phyloP scores from a whole-genome alignment of 2,797 vertebrate species.

The Tiaroga cobitis region DNA sequence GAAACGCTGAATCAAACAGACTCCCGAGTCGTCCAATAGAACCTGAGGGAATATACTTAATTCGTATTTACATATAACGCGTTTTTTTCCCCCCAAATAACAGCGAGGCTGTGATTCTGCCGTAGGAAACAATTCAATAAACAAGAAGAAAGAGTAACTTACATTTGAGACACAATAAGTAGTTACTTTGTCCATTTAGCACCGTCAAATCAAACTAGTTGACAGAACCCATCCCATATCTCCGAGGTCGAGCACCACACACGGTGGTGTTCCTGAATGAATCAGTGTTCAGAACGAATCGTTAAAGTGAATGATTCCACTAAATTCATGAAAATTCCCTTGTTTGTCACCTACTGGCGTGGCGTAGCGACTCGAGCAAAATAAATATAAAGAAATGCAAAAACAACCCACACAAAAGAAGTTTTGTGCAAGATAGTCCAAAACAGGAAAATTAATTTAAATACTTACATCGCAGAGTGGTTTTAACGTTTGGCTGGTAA shows the following conservation, averaged over 20 bases:
- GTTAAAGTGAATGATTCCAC: neutral
- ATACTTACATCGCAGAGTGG: neutral
- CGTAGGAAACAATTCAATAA: neutral
- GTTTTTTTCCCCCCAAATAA: neutral
- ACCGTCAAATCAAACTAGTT: no score
- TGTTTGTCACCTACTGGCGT: neutral
- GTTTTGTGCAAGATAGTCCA: neutral
- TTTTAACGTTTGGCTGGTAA: neutral
- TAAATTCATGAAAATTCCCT: neutral
- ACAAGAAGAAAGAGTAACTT: neutral
- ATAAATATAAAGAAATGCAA: neutral
- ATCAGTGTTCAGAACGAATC: neutral
- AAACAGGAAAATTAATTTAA: neutral
- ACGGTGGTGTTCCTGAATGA: neutral
- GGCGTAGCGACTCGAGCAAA: neutral
- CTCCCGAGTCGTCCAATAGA: neutral
- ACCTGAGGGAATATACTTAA: neutral
- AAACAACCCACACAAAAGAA: neutral
- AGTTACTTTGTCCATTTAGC: neutral
- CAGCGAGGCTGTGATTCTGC: neutral
- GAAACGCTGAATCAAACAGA: constrained; percentile 4
- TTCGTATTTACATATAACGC: neutral
- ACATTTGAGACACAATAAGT: neutral
- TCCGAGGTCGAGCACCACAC: no score
- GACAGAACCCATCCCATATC: neutral